Base-by-base conservation (phyloP, 2,888 invertebrate genomes). In the Rapana venosa region DNA sequence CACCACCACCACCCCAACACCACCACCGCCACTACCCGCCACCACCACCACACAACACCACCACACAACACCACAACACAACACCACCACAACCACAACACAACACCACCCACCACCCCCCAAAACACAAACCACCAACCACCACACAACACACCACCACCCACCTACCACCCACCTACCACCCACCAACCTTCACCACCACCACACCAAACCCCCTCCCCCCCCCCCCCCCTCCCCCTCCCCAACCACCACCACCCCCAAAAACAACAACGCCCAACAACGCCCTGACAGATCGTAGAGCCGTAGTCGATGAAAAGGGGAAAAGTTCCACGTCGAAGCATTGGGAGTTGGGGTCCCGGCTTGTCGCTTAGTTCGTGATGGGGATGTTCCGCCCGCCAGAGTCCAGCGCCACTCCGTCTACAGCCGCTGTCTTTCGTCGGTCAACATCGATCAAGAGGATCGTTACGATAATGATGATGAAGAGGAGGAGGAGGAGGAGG, bases 241-340 rank as follows among this genome's bases (percentile, higher is more conserved):
- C 22, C 17, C 5, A 11, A n/a, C 26, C n/a, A 22, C 11, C 74
- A n/a, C 30, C n/a, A 22, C 11, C 74, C 1, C 26, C n/a, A 22
- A 61, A 1, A 61, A 1, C 61, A 15, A 4, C 61, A 15, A 20
- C 15, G 1, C 8, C 79, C n/a, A 77, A 11, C 32, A 79, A 30
- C 15, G 0, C 30, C 91, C 92, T 91, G 79, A 92, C 92, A 90
- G 87, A 66, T 91, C 89, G 47, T 91, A 92, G 32, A 92, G 35
- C 91, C 92, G 85, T 91, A 91, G 77, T 92, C 92, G 0, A 92
- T 90, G 47, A 92, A 92, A 61, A 92, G 87, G 8, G 91, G 87
- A 15, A 92, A 15, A 92, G 86, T 77, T 92, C 92, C 61, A 92
- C 91, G 0, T 84, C 88, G 84, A 92, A 92, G 17, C 32, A 35